Evolutionary conservation across 23 tunicate genomes (phyloP).

Genomic region (Halocynthia roretzi): DNA sequence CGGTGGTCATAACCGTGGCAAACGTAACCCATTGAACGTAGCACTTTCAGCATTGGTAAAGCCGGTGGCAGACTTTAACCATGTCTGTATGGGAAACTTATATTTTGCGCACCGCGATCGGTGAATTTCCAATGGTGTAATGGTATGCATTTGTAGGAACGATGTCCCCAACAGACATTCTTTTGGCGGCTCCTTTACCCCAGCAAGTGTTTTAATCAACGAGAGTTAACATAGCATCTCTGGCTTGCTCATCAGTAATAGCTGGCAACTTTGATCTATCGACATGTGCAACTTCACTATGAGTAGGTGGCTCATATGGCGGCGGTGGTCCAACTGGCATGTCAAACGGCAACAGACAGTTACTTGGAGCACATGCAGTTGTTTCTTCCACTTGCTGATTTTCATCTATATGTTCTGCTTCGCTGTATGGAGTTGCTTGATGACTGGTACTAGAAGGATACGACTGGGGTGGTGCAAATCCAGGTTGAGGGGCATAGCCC

Average conservation of each 20-base stretch:
- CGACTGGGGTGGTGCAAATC: not conserved
- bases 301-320: slow-evolving; percentile 30
- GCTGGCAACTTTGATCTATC: slow-evolving; percentile 19
- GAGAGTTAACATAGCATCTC: slow-evolving; percentile 59
- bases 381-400: slow-evolving; percentile 25
- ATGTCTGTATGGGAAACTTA: too few relatives aligned
- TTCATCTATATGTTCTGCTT: slow-evolving; percentile 48
- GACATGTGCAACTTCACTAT: not conserved
- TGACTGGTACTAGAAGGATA: not conserved
- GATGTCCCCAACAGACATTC: slow-evolving; percentile 68
- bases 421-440: slow-evolving; percentile 9
- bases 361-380: slow-evolving; percentile 24
- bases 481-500: slow-evolving; percentile 2
- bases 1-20: too few relatives aligned
- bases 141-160: slow-evolving; percentile 63
- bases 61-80: too few relatives aligned
- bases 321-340: slow-evolving; percentile 64
- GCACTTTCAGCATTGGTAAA: too few relatives aligned
- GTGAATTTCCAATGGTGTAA: slow-evolving; percentile 80
- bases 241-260: slow-evolving; percentile 74
- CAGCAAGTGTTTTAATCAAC: slow-evolving; percentile 72
- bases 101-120: too few relatives aligned
- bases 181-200: slow-evolving; percentile 65
- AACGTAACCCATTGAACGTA: too few relatives aligned
- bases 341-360: slow-evolving; percentile 30